Percentiles rank a stretch among this genome's conserved stretches.
Conservation (phyloP, 2,888 invertebrate species). For the Chrysolina americana region DNA sequence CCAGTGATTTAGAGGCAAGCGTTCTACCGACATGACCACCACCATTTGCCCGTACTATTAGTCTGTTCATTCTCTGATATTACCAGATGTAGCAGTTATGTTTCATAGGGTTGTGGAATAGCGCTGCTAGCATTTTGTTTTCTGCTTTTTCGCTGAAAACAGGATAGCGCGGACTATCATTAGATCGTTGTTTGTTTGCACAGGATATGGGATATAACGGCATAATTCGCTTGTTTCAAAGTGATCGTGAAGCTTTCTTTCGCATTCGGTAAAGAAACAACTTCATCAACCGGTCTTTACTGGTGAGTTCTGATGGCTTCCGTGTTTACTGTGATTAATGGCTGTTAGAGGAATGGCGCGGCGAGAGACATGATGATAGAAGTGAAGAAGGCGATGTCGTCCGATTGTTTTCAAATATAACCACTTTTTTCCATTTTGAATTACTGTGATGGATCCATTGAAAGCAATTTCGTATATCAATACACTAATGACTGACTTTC, state of each 20-base stretch:
- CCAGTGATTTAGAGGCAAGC: too few relatives aligned
- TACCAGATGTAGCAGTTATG: too few relatives aligned
- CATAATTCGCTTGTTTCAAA: not conserved
- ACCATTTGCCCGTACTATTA: not conserved
- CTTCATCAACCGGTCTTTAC: not conserved
- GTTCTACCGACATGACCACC: too few relatives aligned
- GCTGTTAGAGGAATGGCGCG: not conserved
- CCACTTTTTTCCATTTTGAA: too few relatives aligned
- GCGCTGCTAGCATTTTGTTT: constrained; percentile 2
- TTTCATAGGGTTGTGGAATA: not conserved
- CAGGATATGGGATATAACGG: not conserved
- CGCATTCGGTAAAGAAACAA: not conserved
- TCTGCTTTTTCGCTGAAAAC: constrained; percentile 11
- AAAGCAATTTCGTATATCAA: too few relatives aligned
- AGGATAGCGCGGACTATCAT: constrained; percentile 10
- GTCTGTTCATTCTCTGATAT: too few relatives aligned
- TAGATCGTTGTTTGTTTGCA: constrained; percentile 6
- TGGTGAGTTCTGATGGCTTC: not conserved
- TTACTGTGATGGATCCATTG: too few relatives aligned
- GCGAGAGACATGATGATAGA: not conserved
- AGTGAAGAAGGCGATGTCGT: too few relatives aligned
- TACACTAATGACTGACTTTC: too few relatives aligned
- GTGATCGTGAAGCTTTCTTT: not conserved
- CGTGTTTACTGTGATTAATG: not conserved
- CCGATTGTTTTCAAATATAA: too few relatives aligned